Evolutionary conservation across 2,113 vertebrate genomes (phyloP), one percentile per base, ranked within the genome.

Genomic region (Cavia aperea): DNA sequence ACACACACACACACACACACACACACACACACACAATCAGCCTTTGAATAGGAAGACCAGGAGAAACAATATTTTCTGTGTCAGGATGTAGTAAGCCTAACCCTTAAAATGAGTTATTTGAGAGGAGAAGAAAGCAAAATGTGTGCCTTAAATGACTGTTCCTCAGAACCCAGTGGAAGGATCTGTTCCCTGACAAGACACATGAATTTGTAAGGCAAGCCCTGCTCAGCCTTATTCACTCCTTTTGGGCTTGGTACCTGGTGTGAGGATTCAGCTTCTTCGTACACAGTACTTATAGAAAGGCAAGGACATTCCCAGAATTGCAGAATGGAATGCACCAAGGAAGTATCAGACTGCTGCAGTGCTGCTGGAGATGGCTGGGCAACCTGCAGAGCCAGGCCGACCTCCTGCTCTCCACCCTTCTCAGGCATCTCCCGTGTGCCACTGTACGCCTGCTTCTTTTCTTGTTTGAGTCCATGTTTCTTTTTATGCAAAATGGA

Each of bases 131-230:
- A 33, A 62, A 36, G 39, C 7, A 15, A 88, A 96, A 96, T 90
- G 19, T 4, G 56, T 19, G 16, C 21, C 56, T 58, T 58, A 58
- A 58, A 13, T 89, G 46, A 93, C 87, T 54, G 13, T 54, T 65
- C 16, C 29, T 89, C 65, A 86, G 81, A 62, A 92, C 26, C 31
- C 68, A 87, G 43, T 54, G 26, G 66, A 54, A 79, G 86, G 94
- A 94, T 39, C 8, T 78, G 49, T 81, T 43, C 5, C n/a, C 81
- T 92, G 46, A 78, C 29, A 95, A 16, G 26, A 29, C n/a, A 2
- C 11, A 9, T 86, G 58, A 24, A 58, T 72, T 36, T 79, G 58
- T 73, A 36, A 49, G 54, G 66, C 26, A 70, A 66, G 26, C 19
- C n/a, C 46, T 66, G 14, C 23, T 56, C 39, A 29, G 21, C 15